These are phyloP conservation scores for Odontophorus gujanensis DNA, from an alignment of 2,113 vertebrate genomes.

Conservation along the genomic window DNA sequence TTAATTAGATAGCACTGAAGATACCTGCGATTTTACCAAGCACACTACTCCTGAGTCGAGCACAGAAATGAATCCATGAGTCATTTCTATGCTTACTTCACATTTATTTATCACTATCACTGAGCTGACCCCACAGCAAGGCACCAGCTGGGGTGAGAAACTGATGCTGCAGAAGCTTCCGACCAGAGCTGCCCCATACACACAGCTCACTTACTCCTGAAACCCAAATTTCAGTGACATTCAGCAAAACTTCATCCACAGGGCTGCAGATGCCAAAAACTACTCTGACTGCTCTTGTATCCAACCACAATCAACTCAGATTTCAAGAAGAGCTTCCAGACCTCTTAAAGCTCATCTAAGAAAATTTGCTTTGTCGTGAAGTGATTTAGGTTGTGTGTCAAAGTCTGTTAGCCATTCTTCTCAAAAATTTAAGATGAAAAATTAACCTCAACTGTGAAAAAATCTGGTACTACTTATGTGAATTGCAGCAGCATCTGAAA, in stretches of 20 bases:
- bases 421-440: neutral
- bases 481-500: neutral
- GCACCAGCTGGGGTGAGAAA: neutral
- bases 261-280: neutral
- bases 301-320: neutral
- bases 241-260: neutral
- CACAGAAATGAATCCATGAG: neutral
- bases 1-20: neutral
- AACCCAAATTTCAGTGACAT: neutral
- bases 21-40: neutral
- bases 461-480: neutral
- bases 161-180: neutral
- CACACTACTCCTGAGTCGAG: neutral
- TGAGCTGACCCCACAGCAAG: neutral
- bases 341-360: neutral
- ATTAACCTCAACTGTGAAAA: neutral
- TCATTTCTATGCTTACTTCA: neutral
- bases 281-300: neutral
- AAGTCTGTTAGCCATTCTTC: neutral
- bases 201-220: neutral
- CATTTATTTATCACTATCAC: neutral
- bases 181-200: rapidly evolving
- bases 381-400: neutral
- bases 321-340: neutral
- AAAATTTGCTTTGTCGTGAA: neutral